Evolutionary conservation across 2,888 invertebrate species (phyloP).

Genomic region (Arctia plantaginis): DNA sequence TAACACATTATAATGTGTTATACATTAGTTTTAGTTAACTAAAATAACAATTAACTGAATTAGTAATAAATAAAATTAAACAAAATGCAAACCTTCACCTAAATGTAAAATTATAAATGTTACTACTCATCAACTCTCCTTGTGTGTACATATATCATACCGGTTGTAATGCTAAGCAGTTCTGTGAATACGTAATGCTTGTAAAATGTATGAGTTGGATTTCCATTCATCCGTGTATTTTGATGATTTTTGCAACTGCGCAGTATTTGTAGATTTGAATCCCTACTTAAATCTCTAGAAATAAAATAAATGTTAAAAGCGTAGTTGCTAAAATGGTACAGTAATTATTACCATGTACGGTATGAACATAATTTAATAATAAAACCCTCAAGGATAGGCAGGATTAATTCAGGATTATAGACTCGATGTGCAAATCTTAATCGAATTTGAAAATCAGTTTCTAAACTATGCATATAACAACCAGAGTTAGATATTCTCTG

Average conservation of each 20-base stretch:
- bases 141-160: neutral
- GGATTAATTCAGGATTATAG: no score
- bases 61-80: neutral
- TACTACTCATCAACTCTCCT: neutral
- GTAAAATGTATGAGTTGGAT: constrained; percentile 2
- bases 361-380: no score
- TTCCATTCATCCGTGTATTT: neutral
- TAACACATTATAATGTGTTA: no score
- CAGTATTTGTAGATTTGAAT: neutral
- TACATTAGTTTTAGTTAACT: neutral
- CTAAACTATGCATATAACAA: no score
- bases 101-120: neutral
- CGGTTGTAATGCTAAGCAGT: neutral
- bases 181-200: constrained; percentile 9
- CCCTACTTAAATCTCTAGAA: neutral
- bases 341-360: no score
- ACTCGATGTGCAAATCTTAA: no score
- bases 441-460: no score
- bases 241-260: neutral
- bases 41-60: neutral
- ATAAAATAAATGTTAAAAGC: no score
- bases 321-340: no score
- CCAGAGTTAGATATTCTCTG: no score
- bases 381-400: no score
- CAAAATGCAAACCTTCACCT: neutral